Conservation (phyloP, 2,888 invertebrate species). For the Tridacna crocea region DNA sequence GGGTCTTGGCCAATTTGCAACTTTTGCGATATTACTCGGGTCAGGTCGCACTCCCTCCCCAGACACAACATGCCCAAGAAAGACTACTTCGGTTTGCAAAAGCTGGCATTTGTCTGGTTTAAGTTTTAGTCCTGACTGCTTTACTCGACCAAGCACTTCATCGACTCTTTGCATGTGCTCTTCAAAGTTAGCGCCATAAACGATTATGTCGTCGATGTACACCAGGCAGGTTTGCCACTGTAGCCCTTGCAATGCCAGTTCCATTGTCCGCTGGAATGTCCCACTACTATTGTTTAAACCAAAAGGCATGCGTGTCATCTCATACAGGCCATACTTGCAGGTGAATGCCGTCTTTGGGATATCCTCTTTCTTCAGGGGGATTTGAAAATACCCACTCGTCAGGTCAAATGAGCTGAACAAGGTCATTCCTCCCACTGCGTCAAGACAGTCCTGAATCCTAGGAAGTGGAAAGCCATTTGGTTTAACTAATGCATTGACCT, state of each 20-base stretch:
- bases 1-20: conserved; percentile 15
- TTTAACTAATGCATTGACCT: conserved; percentile 29
- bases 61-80: conserved; percentile 31
- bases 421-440: conserved; percentile 26
- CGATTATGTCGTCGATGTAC: conserved; percentile 46
- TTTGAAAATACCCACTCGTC: conserved; percentile 39
- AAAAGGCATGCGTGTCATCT: no score
- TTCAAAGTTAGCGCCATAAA: conserved; percentile 31
- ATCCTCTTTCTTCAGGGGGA: conserved; percentile 37
- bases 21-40: neutral
- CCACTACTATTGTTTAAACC: conserved; percentile 39
- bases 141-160: conserved; percentile 36
- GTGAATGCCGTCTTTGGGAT: conserved; percentile 42
- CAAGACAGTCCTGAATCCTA: conserved; percentile 40
- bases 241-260: conserved; percentile 31
- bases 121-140: conserved; percentile 35
- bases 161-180: conserved; percentile 26
- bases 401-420: conserved; percentile 33
- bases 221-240: conserved; percentile 47
- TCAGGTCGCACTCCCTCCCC: conserved; percentile 7
- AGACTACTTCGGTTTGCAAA: conserved; percentile 44
- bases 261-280: no score
- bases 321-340: conserved; percentile 33
- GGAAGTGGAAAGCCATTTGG: no score
- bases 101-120: conserved; percentile 50